These are phyloP conservation scores for Metacarcinus magister DNA, from an alignment of 2,888 invertebrate genomes.

Conservation along the genomic window DNA sequence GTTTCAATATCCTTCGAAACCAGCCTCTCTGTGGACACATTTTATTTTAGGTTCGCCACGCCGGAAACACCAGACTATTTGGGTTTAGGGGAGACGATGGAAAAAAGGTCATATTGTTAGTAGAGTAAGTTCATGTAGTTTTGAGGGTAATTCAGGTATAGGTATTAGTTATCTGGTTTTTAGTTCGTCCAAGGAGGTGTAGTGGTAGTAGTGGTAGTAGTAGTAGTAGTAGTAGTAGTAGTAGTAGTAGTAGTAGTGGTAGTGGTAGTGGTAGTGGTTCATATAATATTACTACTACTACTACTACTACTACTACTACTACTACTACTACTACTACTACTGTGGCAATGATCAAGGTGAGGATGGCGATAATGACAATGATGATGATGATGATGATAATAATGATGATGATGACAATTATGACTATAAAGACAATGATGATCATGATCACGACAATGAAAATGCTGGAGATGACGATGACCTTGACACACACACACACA, in stretches of 20 bases:
- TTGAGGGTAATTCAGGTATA: neutral
- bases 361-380: neutral
- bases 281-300: neutral
- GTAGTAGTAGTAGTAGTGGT: too few species aligned
- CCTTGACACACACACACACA: neutral
- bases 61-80: neutral
- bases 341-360: neutral
- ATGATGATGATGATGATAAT: neutral
- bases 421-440: neutral
- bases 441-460: neutral
- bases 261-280: neutral
- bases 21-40: neutral
- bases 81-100: neutral
- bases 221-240: too few species aligned
- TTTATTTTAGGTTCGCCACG: neutral
- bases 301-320: neutral
- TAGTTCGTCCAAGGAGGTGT: too few species aligned
- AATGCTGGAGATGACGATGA: neutral
- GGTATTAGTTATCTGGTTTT: neutral
- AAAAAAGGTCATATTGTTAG: neutral
- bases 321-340: neutral
- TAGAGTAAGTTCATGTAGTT: neutral
- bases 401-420: neutral
- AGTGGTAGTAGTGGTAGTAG: too few species aligned
- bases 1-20: conserved; percentile 5